A percentile compares a stretch with the other conserved stretches of the same genome.
Conservation (phyloP, 2,113 vertebrate species). For the Pelecanoides urinatrix region DNA sequence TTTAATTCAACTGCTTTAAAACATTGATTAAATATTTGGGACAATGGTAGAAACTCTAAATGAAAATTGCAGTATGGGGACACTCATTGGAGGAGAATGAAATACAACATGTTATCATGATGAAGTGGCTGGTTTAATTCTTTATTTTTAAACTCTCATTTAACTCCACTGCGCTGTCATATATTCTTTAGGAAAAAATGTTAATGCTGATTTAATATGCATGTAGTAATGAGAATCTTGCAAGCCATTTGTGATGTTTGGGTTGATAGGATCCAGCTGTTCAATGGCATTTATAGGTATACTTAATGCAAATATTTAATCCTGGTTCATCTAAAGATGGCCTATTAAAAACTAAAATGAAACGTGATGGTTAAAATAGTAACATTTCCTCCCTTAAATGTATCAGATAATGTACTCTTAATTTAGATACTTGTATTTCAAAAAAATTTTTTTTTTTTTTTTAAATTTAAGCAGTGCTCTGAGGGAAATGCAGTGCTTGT, state of each 20-base stretch:
- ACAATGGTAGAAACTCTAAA: neutral
- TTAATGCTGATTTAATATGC: conserved; percentile 50
- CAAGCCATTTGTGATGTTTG: neutral
- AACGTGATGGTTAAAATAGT: neutral
- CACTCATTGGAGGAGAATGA: neutral
- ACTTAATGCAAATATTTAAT: conserved; percentile 43
- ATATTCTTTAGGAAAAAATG: neutral
- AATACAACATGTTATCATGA: neutral
- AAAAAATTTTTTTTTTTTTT: neutral
- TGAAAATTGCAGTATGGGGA: neutral
- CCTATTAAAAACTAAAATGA: neutral
- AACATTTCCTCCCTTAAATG: neutral
- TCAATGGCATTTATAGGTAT: conserved; percentile 14
- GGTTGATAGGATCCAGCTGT: conserved; percentile 22
- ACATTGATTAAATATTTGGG: neutral
- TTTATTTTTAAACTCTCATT: conserved; percentile 2
- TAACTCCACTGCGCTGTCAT: neutral
- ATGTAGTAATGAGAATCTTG: conserved; percentile 6
- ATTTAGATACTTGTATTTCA: neutral
- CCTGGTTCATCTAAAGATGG: neutral
- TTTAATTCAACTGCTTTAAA: neutral
- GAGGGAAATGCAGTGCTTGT: neutral
- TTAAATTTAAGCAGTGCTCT: neutral
- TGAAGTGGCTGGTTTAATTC: neutral
- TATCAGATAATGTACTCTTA: neutral